Percentiles rank a stretch among this genome's conserved stretches.
These are phyloP conservation scores for Teleiodes luculella DNA, from an alignment of 2,888 invertebrate genomes.

Conservation along the genomic window DNA sequence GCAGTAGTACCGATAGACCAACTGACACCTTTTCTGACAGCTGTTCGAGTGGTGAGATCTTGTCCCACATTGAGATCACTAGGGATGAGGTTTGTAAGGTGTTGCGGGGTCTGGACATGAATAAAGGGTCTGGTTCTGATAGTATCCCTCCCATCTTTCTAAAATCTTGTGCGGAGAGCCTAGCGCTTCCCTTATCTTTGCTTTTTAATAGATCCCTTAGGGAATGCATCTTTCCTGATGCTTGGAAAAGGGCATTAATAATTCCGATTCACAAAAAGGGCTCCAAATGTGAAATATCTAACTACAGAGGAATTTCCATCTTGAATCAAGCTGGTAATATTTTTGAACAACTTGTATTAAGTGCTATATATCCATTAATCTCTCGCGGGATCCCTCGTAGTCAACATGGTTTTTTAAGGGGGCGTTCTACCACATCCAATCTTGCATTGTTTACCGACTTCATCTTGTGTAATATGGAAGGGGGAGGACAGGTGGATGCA, in stretches of 20 bases:
- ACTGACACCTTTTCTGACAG: too few species aligned
- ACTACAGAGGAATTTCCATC: not conserved
- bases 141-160: conserved; percentile 19
- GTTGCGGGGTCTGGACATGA: not conserved
- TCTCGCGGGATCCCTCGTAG: not conserved
- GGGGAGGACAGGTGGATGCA: conserved; percentile 22
- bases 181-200: conserved; percentile 13
- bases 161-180: conserved; percentile 12
- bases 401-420: conserved; percentile 22
- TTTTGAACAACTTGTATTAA: not conserved
- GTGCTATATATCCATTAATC: not conserved
- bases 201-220: conserved; percentile 19
- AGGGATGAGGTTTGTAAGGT: not conserved
- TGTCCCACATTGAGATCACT: too few species aligned
- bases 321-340: not conserved
- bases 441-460: conserved; percentile 11
- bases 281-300: conserved; percentile 8
- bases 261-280: conserved; percentile 25
- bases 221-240: conserved; percentile 16
- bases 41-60: too few species aligned
- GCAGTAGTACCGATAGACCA: too few species aligned
- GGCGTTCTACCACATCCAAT: conserved; percentile 15
- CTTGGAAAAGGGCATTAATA: conserved; percentile 21
- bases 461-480: conserved; percentile 14
- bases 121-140: too few species aligned